Evolutionary conservation across 2,113 vertebrate genomes (phyloP), one percentile per base, ranked within the genome.

Genomic region (Microtus richardsoni): DNA sequence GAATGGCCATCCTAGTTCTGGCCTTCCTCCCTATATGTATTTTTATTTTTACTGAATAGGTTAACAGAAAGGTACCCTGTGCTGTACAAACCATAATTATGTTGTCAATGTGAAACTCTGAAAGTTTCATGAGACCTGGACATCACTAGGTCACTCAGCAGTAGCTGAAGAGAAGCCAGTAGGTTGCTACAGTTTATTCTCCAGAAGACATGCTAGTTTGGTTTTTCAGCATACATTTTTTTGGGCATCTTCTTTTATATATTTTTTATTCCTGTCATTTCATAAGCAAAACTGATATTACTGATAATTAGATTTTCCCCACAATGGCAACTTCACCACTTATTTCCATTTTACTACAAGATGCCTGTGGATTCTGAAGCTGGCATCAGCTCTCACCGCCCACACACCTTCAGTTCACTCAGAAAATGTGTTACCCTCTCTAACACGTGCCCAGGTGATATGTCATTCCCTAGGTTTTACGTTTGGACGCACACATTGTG

Each of bases 291-390:
- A 80, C 24, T 87, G 92, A 91, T 92, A 97, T 96, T 30, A 36
- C 90, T 96, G 86, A 88, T 97, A 93, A 97, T 95, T 97, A 97
- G 88, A 90, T 92, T 96, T 88, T 49, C 41, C 64, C 80, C 30
- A 92, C 68, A 82, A 73, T 70, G 47, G 92, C 49, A 96, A 70
- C 52, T 92, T 92, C 49, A 71, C 80, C 33, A 54, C 90, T 94
- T 88, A 44, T 88, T 94, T 95, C 89, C 68, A 79, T 93, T 95
- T 75, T 86, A 75, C 41, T 94, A 28, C 19, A 85, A 91, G 75
- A 82, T 0, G 12, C 73, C 85, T 96, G 82, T 86, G 86, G 88
- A 49, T 96, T 88, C 86, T 92, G 80, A 92, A 82, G 73, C 39
- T 74, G 24, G 47, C 93, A 80, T 94, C 92, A 92, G 28, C 41